Conservation (phyloP, 2,888 invertebrate species). For the Dolichopus griseipennis region DNA sequence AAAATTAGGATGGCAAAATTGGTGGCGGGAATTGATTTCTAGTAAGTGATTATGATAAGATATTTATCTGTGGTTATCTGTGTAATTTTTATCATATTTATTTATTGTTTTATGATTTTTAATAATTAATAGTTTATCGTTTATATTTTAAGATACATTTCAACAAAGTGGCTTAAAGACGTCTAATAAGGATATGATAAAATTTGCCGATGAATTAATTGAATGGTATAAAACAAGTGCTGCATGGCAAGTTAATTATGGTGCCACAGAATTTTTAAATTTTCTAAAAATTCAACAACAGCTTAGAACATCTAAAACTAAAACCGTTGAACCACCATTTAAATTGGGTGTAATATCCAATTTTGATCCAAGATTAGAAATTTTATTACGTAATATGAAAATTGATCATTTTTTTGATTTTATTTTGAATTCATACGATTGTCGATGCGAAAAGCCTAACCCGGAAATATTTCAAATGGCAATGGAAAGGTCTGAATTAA, state of each 20-base stretch:
- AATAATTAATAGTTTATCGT: neutral
- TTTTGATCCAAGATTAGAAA: conserved; percentile 71
- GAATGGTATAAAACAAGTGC: conserved; percentile 59
- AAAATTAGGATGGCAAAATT: conserved; percentile 63
- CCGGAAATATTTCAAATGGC: conserved; percentile 61
- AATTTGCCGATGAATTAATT: conserved; percentile 54
- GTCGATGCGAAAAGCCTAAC: conserved; percentile 67
- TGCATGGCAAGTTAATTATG: conserved; percentile 65
- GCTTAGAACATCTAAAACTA: conserved; percentile 24
- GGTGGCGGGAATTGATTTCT: conserved; percentile 60
- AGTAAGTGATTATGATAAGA: conserved; percentile 28
- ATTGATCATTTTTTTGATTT: conserved; percentile 70
- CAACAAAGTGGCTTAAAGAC: conserved; percentile 36
- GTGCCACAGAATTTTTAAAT: conserved; percentile 55
- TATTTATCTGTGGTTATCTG: no score
- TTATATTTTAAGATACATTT: conserved; percentile 32
- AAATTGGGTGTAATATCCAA: conserved; percentile 75
- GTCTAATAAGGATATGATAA: conserved; percentile 39
- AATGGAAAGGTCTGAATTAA: conserved; percentile 44
- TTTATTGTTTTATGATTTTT: conserved; percentile 13
- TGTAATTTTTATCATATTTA: no score
- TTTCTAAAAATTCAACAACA: conserved; percentile 44
- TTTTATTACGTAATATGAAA: conserved; percentile 56
- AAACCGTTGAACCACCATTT: conserved; percentile 24
- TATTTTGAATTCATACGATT: conserved; percentile 67